Evolutionary conservation across 2,888 invertebrate genomes (phyloP), one percentile per base, ranked within the genome.

Genomic region (Sicus ferrugineus): DNA sequence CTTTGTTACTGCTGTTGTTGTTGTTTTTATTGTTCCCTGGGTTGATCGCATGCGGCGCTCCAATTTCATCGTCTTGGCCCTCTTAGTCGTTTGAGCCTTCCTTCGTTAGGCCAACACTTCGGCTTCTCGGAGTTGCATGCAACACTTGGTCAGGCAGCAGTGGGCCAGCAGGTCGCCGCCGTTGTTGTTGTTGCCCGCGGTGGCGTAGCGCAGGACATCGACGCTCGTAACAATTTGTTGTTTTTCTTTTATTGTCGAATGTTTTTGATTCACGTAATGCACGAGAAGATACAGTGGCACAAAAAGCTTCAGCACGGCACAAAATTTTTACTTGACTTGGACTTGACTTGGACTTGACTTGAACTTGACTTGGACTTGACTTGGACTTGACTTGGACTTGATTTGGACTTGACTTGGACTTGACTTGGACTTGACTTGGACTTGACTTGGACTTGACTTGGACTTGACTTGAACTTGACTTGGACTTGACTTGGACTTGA

Each of bases 1-100:
- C 11, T 50, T 19, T 56, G 28, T 56, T 56, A 16, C 42, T 42
- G n/a, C 42, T 42, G 42, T 66, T 63, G 63, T 48, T 63, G 46
- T 63, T 63, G 46, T 50, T 56, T 42, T 7, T 58, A 42, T 66
- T 66, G 54, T 58, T 52, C 21, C 38, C 11, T 38, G 38, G 38
- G 52, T 26, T 56, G 56, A 16, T 56, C 54, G 42, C 66, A 66
- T 66, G 66, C 66, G 66, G 46, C 28, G 34, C 28, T 50, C n/a
- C 66, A 30, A 66, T 66, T 66, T 46, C 58, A 66, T 56, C 66
- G 66, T 66, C 65, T 34, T 56, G 54, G 26, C 54, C 61, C 26
- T 14, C 34, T 61, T 34, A 16, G 3, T 19, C n/a, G 6, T 19
- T 19, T 46, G 14, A 9, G 19, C 52, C 9, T 52, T 21, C 7